phyloP scores from a whole-genome alignment of 2,797 vertebrate species.

The Hylomyscus alleni region DNA sequence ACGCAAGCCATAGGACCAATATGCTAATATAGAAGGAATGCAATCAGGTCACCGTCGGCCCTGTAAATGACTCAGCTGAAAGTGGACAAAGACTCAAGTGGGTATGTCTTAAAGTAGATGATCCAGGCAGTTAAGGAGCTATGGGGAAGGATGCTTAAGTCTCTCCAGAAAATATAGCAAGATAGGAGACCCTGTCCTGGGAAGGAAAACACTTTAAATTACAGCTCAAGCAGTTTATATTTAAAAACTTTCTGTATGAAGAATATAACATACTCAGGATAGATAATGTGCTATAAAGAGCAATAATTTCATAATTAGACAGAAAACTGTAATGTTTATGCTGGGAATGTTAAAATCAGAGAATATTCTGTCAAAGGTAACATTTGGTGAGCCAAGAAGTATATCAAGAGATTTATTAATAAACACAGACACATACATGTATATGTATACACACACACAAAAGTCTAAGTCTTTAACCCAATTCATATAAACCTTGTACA shows the following conservation, averaged over 20 bases:
- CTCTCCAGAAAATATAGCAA: not conserved
- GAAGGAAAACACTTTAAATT: not conserved
- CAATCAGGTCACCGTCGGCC: not conserved
- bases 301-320: slow-evolving; percentile 41
- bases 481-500: not conserved
- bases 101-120: not conserved
- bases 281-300: not conserved
- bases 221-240: not conserved
- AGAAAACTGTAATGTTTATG: slow-evolving; percentile 35
- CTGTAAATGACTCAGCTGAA: not conserved
- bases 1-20: not conserved
- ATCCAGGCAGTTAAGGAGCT: not conserved
- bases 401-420: slow-evolving; percentile 3
- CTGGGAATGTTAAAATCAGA: slow-evolving; percentile 37
- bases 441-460: no score
- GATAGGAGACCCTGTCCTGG: not conserved
- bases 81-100: not conserved
- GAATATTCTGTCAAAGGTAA: slow-evolving; percentile 41
- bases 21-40: not conserved
- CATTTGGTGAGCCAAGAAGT: slow-evolving; percentile 49
- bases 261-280: not conserved
- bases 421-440: not conserved
- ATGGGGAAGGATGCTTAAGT: not conserved
- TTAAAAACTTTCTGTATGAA: slow-evolving; percentile 32
- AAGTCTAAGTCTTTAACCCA: slow-evolving; percentile 38